Conservation (phyloP, 2,113 vertebrate genomes). For the Pelmatolapia mariae region DNA sequence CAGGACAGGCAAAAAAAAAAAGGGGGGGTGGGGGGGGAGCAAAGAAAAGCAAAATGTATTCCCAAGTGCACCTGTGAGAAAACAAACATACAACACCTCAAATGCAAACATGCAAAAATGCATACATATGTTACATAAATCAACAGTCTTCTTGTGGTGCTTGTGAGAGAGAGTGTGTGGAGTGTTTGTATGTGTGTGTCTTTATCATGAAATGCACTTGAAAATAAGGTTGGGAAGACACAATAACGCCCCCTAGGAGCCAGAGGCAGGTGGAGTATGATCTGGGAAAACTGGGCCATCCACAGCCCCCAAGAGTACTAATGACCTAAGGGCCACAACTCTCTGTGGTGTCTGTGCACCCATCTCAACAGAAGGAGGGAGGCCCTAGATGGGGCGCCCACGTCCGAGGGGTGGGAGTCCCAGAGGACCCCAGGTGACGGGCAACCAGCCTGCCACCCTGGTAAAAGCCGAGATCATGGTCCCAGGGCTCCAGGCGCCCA, state of each 20-base stretch:
- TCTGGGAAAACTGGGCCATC: fast-evolving
- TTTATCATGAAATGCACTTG: neutral
- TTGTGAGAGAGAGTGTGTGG: neutral
- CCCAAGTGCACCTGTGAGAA: neutral
- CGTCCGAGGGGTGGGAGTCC: neutral
- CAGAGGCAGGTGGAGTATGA: neutral
- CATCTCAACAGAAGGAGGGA: neutral
- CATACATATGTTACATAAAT: neutral
- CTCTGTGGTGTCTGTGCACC: neutral
- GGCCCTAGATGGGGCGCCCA: neutral
- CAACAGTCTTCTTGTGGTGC: neutral
- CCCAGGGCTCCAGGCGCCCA: neutral
- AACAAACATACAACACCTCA: neutral
- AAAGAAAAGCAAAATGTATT: neutral
- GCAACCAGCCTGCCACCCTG: neutral
- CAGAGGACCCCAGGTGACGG: fast-evolving
- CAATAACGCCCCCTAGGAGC: neutral
- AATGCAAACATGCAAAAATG: neutral
- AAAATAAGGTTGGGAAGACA: neutral
- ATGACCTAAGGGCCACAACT: neutral
- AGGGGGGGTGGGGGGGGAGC: fast-evolving
- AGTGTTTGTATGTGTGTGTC: neutral
- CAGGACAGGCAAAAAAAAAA: neutral
- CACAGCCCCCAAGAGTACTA: neutral
- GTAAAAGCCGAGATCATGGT: neutral